Evolutionary conservation across 2,113 vertebrate species (phyloP).

Genomic region (Numenius arquata): DNA sequence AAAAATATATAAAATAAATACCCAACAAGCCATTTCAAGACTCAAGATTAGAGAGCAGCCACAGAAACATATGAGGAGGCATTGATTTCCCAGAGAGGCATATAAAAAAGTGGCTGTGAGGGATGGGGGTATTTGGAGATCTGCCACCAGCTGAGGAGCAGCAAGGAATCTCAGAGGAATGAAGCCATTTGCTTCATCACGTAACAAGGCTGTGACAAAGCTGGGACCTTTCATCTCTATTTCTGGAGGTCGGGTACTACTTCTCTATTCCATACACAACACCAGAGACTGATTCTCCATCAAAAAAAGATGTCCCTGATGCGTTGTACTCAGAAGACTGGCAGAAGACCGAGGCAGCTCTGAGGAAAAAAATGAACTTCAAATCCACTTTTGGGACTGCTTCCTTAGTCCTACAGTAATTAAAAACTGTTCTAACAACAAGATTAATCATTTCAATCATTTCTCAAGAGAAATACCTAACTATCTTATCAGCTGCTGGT

Average conservation of each 20-base stretch:
- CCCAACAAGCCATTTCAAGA: neutral
- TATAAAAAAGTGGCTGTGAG: neutral
- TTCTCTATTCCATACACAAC: neutral
- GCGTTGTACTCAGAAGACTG: neutral
- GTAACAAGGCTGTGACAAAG: neutral
- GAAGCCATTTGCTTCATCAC: neutral
- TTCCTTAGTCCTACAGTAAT: neutral
- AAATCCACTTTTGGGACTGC: neutral
- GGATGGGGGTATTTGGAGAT: neutral
- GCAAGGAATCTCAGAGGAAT: neutral
- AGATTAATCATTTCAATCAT: fast-evolving
- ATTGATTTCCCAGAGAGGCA: neutral
- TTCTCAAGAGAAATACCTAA: neutral
- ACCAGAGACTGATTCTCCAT: neutral
- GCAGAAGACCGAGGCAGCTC: neutral
- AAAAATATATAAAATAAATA: neutral
- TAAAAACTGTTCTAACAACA: neutral
- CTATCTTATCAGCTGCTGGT: neutral
- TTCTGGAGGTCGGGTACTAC: neutral
- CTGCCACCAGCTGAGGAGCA: neutral
- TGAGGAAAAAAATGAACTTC: neutral
- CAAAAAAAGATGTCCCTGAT: neutral
- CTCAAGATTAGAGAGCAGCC: neutral
- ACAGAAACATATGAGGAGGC: neutral
- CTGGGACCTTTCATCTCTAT: neutral